Conservation (phyloP, 1,140 invertebrate genomes). For the Triops longicaudatus region DNA sequence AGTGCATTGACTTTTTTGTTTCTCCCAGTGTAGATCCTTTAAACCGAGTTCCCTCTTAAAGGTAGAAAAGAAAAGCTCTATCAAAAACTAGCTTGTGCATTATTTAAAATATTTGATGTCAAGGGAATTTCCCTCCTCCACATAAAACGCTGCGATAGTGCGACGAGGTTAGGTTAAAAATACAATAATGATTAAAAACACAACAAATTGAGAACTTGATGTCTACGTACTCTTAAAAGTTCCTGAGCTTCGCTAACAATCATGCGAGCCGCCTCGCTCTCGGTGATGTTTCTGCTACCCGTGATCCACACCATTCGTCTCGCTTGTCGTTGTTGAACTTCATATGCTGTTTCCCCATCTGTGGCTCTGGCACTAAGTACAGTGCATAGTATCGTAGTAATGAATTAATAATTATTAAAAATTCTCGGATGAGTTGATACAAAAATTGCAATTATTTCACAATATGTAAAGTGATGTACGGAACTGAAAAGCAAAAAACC, state of each 20-base stretch:
- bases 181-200: no score
- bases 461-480: no score
- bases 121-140: no score
- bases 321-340: conserved; percentile 56
- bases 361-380: conserved; percentile 54
- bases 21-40: conserved; percentile 40
- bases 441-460: no score
- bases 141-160: no score
- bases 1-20: not conserved
- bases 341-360: conserved; percentile 58
- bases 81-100: conserved; percentile 22
- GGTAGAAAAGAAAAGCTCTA: conserved; percentile 18
- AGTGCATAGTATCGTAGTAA: no score
- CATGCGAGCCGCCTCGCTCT: conserved; percentile 66
- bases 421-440: no score
- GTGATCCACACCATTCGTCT: conserved; percentile 68
- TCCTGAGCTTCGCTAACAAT: conserved; percentile 71
- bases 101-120: no score
- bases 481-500: no score
- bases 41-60: conserved; percentile 47
- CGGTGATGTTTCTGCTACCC: conserved; percentile 69
- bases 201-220: not conserved
- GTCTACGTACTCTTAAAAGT: conserved; percentile 46
- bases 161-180: no score
- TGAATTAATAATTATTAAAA: no score